Evolutionary conservation across 2,113 vertebrate species (phyloP).

Genomic region (Lophotis ruficrista): DNA sequence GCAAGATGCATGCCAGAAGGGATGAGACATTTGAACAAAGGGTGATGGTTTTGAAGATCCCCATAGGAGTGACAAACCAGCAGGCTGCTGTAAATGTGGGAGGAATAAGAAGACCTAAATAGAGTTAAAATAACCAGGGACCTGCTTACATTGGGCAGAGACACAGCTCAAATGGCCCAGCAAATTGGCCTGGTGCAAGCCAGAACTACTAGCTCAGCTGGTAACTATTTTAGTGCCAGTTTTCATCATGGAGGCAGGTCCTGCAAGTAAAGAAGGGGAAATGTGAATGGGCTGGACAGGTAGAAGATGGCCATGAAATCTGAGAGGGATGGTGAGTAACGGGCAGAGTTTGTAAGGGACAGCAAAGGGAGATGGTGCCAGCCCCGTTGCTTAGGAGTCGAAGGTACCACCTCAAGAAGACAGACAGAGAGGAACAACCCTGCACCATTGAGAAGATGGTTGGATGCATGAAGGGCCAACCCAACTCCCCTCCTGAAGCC

Average conservation of each 20-base stretch:
- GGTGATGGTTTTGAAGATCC: background rate
- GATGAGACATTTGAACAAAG: background rate
- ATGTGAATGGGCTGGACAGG: background rate
- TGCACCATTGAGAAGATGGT: background rate
- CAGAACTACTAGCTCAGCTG: background rate
- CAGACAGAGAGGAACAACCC: background rate
- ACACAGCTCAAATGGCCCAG: background rate
- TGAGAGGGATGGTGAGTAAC: background rate
- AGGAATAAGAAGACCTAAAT: background rate
- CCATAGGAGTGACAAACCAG: background rate
- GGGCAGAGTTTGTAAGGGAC: background rate
- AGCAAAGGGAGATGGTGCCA: background rate
- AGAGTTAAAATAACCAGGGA: background rate
- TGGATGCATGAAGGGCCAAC: background rate
- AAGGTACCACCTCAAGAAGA: background rate
- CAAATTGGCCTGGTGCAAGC: background rate
- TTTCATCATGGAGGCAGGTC: background rate
- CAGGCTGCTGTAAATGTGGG: background rate
- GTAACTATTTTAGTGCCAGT: background rate
- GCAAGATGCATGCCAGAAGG: background rate
- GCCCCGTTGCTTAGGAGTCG: background rate
- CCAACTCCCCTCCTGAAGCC: background rate
- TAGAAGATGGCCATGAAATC: background rate
- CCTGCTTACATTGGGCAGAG: background rate
- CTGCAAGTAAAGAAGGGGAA: background rate